Evolutionary conservation across 2,888 invertebrate genomes (phyloP), one percentile per base, ranked within the genome.

Genomic region (Limnephilus rhombicus): DNA sequence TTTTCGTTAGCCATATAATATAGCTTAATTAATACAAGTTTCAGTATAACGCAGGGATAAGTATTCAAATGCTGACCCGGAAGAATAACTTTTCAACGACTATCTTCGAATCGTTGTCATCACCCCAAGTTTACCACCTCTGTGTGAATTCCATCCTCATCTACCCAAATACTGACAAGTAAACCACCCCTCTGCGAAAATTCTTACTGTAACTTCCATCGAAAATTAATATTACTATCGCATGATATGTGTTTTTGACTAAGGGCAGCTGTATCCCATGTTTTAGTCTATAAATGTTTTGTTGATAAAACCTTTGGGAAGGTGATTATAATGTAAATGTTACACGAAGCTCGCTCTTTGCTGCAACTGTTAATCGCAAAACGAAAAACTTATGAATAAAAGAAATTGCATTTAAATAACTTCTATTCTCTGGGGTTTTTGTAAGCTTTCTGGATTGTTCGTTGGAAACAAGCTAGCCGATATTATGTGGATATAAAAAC

Each of bases 21-120:
- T n/a, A n/a, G 68, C 15, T 82, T 31, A 31, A 3, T 31, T 29
- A 29, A 15, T 82, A 82, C 31, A 0, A 24, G 1, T 15, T 5
- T 9, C 24, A 31, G 18, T 15, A 5, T 82, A 82, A 7, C 0
- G 15, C 13, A 82, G 7, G 18, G 34, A 82, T 31, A 34, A 31
- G 31, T 31, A 34, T 82, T 82, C 31, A 34, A 82, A 34, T 82
- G 31, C 82, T 15, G 34, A 34, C 82, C 82, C 3, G 34, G 24
- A 49, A 45, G 24, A 11, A 68, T 49, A 82, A 82, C 37, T 24
- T 85, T 41, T 85, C 85, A 85, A 85, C 13, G 18, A 24, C 88
- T 92, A 92, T 91, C 92, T 90, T 53, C 34, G 88, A 89, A 89
- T 68, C 91, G 91, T 68, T 92, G 92, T 92, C 92, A 92, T 88